A percentile compares a stretch with the other conserved stretches of the same genome.
Conservation (phyloP, 2,797 vertebrate genomes). For the Alca torda region DNA sequence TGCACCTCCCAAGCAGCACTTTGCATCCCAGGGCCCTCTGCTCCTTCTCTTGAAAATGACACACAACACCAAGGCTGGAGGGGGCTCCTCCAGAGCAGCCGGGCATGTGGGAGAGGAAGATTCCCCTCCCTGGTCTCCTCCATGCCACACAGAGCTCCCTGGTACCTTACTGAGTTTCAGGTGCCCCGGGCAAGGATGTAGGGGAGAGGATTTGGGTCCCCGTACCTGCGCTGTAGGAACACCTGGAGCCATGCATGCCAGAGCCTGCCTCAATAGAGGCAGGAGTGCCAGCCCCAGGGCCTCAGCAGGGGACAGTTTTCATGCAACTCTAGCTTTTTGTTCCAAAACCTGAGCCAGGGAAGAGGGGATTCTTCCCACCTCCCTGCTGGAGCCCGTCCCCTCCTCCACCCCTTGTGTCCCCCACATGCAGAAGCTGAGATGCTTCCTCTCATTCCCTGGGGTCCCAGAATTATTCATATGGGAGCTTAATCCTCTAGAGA, state of each 20-base stretch:
- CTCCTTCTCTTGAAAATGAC: background rate
- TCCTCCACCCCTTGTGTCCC: background rate
- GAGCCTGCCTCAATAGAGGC: background rate
- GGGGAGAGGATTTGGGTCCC: conserved; percentile 9
- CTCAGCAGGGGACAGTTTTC: conserved; percentile 49
- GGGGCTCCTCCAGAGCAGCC: background rate
- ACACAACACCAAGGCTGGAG: background rate
- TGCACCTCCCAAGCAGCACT: background rate
- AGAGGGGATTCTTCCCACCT: background rate
- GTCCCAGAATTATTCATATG: conserved; percentile 42
- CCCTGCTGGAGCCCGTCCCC: background rate
- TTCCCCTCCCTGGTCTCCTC: background rate
- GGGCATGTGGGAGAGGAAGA: fast-evolving
- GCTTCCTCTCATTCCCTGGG: background rate
- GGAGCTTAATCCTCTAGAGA: conserved; percentile 44
- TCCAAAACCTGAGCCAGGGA: background rate
- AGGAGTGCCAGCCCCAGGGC: conserved; percentile 22
- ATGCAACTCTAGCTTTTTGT: conserved; percentile 45
- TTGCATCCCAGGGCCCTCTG: background rate
- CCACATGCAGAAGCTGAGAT: background rate
- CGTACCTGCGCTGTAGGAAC: background rate
- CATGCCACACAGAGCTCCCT: background rate
- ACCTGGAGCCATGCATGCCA: conserved; percentile 61
- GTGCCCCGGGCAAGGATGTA: background rate
- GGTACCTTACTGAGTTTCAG: background rate